Base-by-base conservation (phyloP, 2,113 vertebrate genomes). In the Copsychus sechellarum region DNA sequence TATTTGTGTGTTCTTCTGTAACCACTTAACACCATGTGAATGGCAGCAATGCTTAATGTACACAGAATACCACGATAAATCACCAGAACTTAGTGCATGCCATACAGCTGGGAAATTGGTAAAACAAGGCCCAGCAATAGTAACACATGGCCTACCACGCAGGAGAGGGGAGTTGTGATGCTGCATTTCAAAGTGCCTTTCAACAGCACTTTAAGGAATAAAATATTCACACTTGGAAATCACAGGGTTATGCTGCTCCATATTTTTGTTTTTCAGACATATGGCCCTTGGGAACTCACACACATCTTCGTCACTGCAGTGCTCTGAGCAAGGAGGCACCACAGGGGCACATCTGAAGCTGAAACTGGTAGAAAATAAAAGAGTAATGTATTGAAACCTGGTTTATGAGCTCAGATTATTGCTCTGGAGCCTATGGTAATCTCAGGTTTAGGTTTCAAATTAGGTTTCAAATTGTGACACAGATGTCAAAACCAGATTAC, bases 201-300 rank as follows among this genome's bases (percentile, higher is more conserved):
- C 92, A 72, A 61, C 34, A 88, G 53, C 85, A 94, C 57, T 93
- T 92, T 87, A 86, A 94, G 54, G 73, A 71, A 91, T 69, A 80
- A 95, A 93, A 93, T 91, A 95, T 76, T 95, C 92, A 88, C 86
- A 81, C 82, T 93, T 86, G 80, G 69, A 86, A 84, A 93, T 88
- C 81, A 82, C 1, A 77, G 56, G 43, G 51, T 62, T 74, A 48
- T 64, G 67, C 16, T 86, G 60, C 8, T 23, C 40, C 25, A 1
- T 24, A 3, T 47, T 40, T 81, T 45, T 45, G 56, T 33, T 48
- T 60, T 65, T 74, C 48, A 92, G 86, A 74, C 50, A 70, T 65
- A 73, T 36, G 74, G 78, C 34, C 62, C 60, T 65, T 84, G 42
- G 78, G 84, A 81, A 58, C 33, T 83, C 61, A 36, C 0, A 11